A percentile compares a stretch with the other conserved stretches of the same genome.
phyloP scores from a whole-genome alignment of 2,888 invertebrate species.

The Oscheius sp. region DNA sequence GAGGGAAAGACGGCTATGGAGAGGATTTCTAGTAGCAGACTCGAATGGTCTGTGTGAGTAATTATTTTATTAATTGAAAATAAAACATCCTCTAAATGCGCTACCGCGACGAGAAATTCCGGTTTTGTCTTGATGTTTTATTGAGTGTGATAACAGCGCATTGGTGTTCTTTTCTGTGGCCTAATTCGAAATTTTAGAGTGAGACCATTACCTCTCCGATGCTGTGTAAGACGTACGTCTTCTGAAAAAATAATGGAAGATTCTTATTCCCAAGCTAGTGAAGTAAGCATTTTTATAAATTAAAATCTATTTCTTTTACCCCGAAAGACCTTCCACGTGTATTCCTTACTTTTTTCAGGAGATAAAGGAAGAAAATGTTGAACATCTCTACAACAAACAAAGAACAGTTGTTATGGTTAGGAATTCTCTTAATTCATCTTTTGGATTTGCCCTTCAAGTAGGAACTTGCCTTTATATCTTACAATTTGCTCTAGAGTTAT shows the following conservation, averaged over 20 bases:
- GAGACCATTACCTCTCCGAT: not conserved
- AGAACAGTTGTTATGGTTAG: constrained; percentile 76
- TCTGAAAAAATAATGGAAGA: constrained; percentile 2
- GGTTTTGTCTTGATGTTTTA: not conserved
- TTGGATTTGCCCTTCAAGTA: constrained; percentile 90
- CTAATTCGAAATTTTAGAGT: not conserved
- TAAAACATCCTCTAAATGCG: no score
- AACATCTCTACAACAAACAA: constrained; percentile 77
- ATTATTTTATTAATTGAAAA: no score
- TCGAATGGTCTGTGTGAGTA: no score
- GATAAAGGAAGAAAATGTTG: not conserved
- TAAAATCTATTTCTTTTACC: no score
- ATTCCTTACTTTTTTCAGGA: not conserved
- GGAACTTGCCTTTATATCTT: no score
- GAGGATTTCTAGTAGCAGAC: no score
- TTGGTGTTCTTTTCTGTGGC: not conserved
- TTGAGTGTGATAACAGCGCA: not conserved
- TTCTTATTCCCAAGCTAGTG: not conserved
- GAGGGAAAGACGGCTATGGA: no score
- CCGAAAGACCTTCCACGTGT: not conserved
- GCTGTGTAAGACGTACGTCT: constrained; percentile 5
- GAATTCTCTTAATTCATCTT: constrained; percentile 78
- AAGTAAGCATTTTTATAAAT: not conserved
- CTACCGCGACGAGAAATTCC: no score
- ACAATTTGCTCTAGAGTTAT: constrained; percentile 83